Percentiles rank a stretch among this genome's conserved stretches.
Conservation (phyloP, 2,113 vertebrate species). For the Desmodus rotundus region DNA sequence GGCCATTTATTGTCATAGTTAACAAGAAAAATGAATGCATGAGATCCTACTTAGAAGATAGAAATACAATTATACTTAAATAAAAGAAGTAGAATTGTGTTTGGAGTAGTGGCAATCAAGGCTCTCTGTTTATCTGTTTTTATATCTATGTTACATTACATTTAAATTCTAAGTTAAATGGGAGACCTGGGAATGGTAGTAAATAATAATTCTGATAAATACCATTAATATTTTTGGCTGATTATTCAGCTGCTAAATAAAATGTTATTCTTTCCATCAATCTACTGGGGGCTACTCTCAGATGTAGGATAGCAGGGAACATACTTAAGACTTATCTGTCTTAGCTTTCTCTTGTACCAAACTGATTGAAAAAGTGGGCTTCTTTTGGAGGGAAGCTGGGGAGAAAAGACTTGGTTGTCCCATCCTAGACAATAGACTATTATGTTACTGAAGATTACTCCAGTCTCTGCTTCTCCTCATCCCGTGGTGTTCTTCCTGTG, state of each 20-base stretch:
- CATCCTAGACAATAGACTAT: background rate
- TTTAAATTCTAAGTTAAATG: constrained; percentile 47
- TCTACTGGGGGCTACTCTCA: constrained; percentile 4
- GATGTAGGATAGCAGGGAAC: background rate
- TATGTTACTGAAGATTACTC: background rate
- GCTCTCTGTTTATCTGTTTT: constrained; percentile 44
- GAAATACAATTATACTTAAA: constrained; percentile 56
- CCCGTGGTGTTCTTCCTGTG: background rate
- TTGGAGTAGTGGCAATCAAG: constrained; percentile 37
- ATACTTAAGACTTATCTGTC: background rate
- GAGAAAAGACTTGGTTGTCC: background rate
- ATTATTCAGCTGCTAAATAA: background rate
- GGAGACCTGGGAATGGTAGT: constrained; percentile 22
- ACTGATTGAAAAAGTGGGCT: background rate
- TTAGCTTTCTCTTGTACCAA: background rate
- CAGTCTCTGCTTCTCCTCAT: background rate
- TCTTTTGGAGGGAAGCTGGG: background rate
- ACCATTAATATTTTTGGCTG: constrained; percentile 31
- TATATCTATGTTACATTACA: constrained; percentile 11
- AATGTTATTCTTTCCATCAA: constrained; percentile 17
- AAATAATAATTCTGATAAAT: constrained; percentile 54
- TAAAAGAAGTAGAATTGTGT: constrained; percentile 54
- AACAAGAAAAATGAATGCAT: constrained; percentile 44
- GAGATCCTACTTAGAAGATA: constrained; percentile 5
- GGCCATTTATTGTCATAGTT: constrained; percentile 49